Base-by-base conservation (phyloP, 2,113 vertebrate genomes). In the Alligator mississippiensis region DNA sequence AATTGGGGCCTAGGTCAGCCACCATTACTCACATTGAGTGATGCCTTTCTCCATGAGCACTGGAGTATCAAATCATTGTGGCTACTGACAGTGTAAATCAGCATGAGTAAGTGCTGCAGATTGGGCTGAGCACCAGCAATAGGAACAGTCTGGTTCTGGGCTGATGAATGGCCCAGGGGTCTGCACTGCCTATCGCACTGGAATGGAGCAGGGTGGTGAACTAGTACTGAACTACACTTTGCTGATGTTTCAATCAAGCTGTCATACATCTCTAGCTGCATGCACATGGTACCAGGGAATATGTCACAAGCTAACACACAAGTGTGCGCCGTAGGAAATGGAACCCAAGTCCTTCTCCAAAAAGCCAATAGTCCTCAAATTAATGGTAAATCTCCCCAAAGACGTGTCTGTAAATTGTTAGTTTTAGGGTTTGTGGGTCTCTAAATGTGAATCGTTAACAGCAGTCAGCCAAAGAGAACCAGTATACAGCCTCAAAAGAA, bases 11-110 rank as follows among this genome's bases (percentile, higher is more conserved):
- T 64, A 30, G 2, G 4, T 60, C 54, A 80, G 5, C 64, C 70
- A 0, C 12, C 86, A 59, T 9, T 6, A 3, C 15, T 72, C 1
- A 0, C 22, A 2, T 0, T 60, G 64, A 34, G 3, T 7, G 4
- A 4, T 82, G 11, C 34, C 85, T 57, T 54, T 16, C 60, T 30
- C 4, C 3, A 47, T n/a, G 14, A 83, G 55, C 8, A 2, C 2
- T 0, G 9, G 15, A 5, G 60, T 0, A 27, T 47, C 28, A 79
- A 30, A 86, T 47, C 15, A 24, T 68, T 22, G 64, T 85, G 84
- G 14, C 22, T 74, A 63, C 21, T 18, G 59, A 6, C 1, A 15
- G 30, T n/a, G 4, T 19, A 16, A 57, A 21, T 47, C 3, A 17
- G 57, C 6, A 5, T 0, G 13, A 80, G 14, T 9, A 70, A 58